A percentile compares a stretch with the other conserved stretches of the same genome.
Evolutionary conservation across 2,797 vertebrate species (phyloP).

Genomic region (Apodemus agrarius): DNA sequence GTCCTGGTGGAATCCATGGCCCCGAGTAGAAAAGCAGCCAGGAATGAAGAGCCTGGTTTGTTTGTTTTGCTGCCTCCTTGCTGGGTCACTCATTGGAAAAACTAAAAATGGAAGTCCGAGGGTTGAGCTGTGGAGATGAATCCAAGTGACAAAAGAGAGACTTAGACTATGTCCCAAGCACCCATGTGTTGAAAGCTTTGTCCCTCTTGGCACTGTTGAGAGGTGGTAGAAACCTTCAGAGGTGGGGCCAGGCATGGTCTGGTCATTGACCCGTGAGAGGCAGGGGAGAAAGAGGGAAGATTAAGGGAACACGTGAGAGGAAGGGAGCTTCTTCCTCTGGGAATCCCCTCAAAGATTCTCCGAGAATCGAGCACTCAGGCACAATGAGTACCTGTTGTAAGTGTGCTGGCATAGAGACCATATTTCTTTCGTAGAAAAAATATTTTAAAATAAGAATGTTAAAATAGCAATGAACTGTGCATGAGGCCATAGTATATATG

Average conservation of each 20-base stretch:
- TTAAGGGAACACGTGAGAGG: background rate
- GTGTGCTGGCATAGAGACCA: background rate
- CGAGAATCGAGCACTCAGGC: background rate
- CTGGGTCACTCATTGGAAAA: background rate
- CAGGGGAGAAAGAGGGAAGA: background rate
- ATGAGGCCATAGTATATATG: background rate
- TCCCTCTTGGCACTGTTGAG: background rate
- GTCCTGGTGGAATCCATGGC: background rate
- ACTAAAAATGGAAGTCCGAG: background rate
- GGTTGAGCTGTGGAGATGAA: background rate
- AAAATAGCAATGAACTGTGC: background rate
- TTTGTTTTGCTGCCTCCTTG: background rate
- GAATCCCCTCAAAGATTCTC: background rate
- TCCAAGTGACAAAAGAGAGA: background rate
- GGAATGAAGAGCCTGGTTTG: background rate
- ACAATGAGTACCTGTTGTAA: background rate
- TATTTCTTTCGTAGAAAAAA: background rate
- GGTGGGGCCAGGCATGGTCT: rapidly evolving
- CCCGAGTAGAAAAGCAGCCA: background rate
- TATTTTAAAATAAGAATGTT: background rate
- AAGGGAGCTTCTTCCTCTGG: background rate
- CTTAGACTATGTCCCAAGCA: background rate
- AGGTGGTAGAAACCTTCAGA: background rate
- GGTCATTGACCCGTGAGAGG: background rate
- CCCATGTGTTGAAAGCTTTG: background rate